Percentiles rank a stretch among this genome's conserved stretches.
These are phyloP conservation scores for Malurus melanocephalus DNA, from an alignment of 2,113 vertebrate genomes.

Conservation along the genomic window DNA sequence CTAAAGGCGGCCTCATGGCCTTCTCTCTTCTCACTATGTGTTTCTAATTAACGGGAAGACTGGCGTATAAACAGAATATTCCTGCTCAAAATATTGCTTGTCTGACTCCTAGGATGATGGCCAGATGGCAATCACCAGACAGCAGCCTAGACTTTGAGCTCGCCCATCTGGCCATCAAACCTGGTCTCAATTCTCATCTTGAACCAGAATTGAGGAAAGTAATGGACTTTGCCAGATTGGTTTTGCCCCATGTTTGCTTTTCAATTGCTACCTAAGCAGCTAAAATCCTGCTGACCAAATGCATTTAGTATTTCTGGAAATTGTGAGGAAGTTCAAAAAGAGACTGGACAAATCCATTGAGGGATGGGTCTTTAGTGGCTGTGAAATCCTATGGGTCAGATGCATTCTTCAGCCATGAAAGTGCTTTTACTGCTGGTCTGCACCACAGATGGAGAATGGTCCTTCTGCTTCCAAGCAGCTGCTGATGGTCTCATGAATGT, in stretches of 20 bases:
- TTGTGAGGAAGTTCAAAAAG: not conserved
- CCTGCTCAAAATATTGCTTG: slow-evolving; percentile 47
- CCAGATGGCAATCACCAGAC: slow-evolving; percentile 22
- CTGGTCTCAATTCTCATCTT: slow-evolving; percentile 29
- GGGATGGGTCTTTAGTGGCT: not conserved
- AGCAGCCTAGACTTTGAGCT: slow-evolving; percentile 43
- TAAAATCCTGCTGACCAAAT: slow-evolving; percentile 22
- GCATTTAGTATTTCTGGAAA: slow-evolving; percentile 24
- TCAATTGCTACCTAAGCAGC: slow-evolving; percentile 36
- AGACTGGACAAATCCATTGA: not conserved
- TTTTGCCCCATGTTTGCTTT: slow-evolving; percentile 32
- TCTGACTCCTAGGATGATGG: slow-evolving; percentile 21
- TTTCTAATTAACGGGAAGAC: slow-evolving; percentile 54
- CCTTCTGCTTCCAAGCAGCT: not conserved
- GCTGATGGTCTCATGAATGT: not conserved
- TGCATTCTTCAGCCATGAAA: not conserved
- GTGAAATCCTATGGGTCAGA: not conserved
- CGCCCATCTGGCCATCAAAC: slow-evolving; percentile 35
- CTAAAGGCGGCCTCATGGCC: not conserved
- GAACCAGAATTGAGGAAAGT: slow-evolving; percentile 34
- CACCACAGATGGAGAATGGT: not conserved
- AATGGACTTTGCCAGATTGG: not conserved
- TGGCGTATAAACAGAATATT: slow-evolving; percentile 50
- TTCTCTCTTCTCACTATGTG: slow-evolving; percentile 37
- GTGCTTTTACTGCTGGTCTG: not conserved